Evolutionary conservation across 35 echinoderm and acorn worm species (phyloP), one percentile per base, ranked within the genome.

Genomic region (Hemicentrotus pulcherrimus): DNA sequence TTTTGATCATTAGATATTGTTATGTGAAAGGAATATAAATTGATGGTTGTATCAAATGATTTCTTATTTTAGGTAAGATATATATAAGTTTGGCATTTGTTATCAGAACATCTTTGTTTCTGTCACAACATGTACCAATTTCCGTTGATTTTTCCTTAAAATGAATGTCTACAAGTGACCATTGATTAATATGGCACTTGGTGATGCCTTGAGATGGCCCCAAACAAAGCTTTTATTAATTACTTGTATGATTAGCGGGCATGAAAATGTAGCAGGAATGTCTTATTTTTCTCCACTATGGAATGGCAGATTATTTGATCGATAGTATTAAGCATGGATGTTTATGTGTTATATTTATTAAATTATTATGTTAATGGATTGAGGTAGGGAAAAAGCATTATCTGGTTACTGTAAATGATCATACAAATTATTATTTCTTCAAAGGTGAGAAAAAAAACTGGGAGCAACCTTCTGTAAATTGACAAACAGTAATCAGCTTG

Each of bases 291-390:
- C 61, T 19, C 48, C 0, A 24, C 4, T 70, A 70, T 28, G 16
- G 61, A 28, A 59, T 28, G 24, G 4, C 19, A 28, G 65, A 28
- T 6, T 2, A 15, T 78, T 7, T 78, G 24, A 78, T 78, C 19
- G 65, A 22, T 78, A 78, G 88, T 32, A 30, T 90, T 6, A 16
- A 45, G 88, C 88, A 13, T 90, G 88, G 31, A 90, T 35, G 31
- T 90, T 16, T 90, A 45, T 90, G 88, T 90, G 88, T 45, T 90
- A 11, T 90, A 90, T 90, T 90, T 90, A 90, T 90, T 90, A 47
- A 90, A 90, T 90, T 90, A 90, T 90, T 33, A 32, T 90, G 32
- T 90, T 16, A 90, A 90, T 90, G 88, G 88, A 90, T 90, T 78
- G 65, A 78, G 65, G 19, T 78, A 78, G 65, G 65, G 65, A 28